Conservation (phyloP, 2,797 vertebrate genomes). For the Anomalospiza imberbis region DNA sequence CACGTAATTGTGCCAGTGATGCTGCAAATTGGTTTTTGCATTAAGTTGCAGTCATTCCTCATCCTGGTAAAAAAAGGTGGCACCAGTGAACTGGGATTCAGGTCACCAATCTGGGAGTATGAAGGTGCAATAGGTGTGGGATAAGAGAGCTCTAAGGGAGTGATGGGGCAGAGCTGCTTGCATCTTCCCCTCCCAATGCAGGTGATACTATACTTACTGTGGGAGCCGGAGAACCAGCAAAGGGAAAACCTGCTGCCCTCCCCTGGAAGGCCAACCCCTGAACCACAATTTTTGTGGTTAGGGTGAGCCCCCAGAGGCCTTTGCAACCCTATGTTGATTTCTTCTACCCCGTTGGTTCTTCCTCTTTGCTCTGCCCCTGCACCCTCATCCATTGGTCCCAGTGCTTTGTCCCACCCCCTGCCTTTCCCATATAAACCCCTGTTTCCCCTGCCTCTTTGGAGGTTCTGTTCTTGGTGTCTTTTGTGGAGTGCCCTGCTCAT, state of each 20-base stretch:
- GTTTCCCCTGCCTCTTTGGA: background rate
- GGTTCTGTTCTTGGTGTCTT: fast-evolving
- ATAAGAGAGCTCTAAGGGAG: background rate
- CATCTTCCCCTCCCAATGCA: background rate
- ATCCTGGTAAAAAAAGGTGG: background rate
- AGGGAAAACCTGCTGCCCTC: background rate
- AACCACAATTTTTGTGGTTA: no score
- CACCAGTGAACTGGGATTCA: background rate
- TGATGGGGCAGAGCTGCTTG: background rate
- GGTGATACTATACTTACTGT: background rate
- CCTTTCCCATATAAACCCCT: background rate
- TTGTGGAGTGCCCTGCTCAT: background rate
- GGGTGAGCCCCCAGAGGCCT: background rate
- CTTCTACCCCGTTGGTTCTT: background rate
- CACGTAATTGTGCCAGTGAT: background rate
- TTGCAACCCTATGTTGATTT: background rate
- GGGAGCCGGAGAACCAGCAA: background rate
- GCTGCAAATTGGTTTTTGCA: background rate
- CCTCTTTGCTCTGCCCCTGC: background rate
- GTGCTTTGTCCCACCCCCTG: background rate
- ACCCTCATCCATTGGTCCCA: background rate
- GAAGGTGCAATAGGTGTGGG: background rate
- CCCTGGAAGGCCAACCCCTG: no score
- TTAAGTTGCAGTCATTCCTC: conserved; percentile 29
- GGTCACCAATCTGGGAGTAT: background rate